Base-by-base conservation (phyloP, 1,140 invertebrate genomes). In the Drosophila santomea region DNA sequence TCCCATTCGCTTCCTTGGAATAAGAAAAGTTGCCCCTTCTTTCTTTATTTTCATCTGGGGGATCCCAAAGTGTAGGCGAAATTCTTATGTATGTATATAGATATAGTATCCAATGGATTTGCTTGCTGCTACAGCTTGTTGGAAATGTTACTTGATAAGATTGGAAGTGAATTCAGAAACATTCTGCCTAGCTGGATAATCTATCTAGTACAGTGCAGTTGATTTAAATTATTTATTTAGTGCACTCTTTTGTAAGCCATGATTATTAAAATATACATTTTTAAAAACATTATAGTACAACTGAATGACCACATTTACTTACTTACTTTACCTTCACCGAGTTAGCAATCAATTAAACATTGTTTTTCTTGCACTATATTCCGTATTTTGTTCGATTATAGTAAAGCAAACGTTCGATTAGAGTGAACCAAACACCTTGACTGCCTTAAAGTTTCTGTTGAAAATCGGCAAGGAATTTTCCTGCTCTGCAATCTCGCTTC, bases 381-480 rank as follows among this genome's bases (percentile, higher is more conserved):
- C 4, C 4, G 25, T 4, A 25, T 4, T 25, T 0, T 5, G 20
- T 7, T 28, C 28, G 28, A 28, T 28, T 28, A 28, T 2, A 32
- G 32, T 32, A 8, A 32, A 32, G 8, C 32, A 32, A 32, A 32
- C 7, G 7, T 10, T 17, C 1, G 6, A 35, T 43, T 11, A 15
- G 14, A 63, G 25, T n/a, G 35, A 63, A 64, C 35, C 25, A 35
- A 7, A 25, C 64, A 20, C 11, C 28, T 38, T 64, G 60, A 43
- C 47, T 10, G 45, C 8, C 17, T 28, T 15, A 28, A 64, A 38
- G 28, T 8, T 68, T 66, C 64, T 68, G 60, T 3, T 64, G 36
- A 64, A 67, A 43, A 64, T n/a, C 14, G n/a, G 11, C 36, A 1
- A 15, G 11, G 35, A 41, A 23, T 67, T 50, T 67, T 66, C 43